Evolutionary conservation across 2,113 vertebrate species (phyloP), one percentile per base, ranked within the genome.

Genomic region (Pleuronectes platessa): DNA sequence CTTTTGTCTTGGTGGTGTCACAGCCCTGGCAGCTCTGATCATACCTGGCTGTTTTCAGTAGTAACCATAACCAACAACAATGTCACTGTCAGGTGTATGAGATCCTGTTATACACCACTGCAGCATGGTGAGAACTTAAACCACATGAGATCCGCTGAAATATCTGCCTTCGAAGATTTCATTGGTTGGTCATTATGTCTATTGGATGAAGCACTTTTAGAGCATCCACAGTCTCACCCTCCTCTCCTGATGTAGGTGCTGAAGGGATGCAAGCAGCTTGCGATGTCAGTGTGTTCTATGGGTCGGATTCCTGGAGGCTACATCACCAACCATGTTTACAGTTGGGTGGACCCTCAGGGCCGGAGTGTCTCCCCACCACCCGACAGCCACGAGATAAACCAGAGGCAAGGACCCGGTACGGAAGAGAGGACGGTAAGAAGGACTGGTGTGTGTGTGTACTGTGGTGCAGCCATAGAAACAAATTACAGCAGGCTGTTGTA

Each of bases 341-440:
- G 95, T 12, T 99, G 97, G 97, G 96, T 98, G 86, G 97, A 99
- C 80, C 96, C 97, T 0, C 95, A 97, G 78, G 97, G 97, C 37
- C 94, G 94, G 5, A 96, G 96, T 8, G 93, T 95, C 62, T 97
- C 97, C 26, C 97, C 97, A 0, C 97, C 97, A 0, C 79, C 82
- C 0, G 95, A 97, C 35, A 88, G 92, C 67, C 78, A 89, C 0
- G 94, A 95, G 67, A 91, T 91, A 35, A 93, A 90, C 14, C 83
- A 80, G 89, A 87, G 85, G 88, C 64, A 90, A 90, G 92, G 88
- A 90, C 92, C 93, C 27, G 80, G 94, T 11, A 94, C 94, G 70
- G 93, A 95, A 23, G 96, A 98, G 92, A 97, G 96, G 61, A 97
- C 87, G 96, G 97, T 99, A 89, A 94, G 95, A 66, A 20, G 15